phyloP scores from a whole-genome alignment of 2,797 vertebrate genomes.

The Myotis planiceps region DNA sequence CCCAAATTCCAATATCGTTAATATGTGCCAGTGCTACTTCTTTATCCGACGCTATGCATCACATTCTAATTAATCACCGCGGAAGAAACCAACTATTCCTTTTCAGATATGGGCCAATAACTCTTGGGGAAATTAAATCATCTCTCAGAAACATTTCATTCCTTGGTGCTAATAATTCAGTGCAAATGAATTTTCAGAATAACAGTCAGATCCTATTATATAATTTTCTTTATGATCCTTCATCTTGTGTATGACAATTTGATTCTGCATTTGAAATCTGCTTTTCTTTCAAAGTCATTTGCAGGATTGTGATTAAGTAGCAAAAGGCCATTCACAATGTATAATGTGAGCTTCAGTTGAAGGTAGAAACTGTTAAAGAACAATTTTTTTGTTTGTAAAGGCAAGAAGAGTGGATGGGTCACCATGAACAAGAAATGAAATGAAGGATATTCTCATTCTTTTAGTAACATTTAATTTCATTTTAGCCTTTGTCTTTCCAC shows the following conservation, averaged over 20 bases:
- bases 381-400: slow-evolving; percentile 37
- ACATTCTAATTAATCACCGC: slow-evolving; percentile 84
- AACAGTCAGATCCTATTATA: slow-evolving; percentile 76
- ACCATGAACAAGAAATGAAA: neutral
- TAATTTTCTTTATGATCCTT: slow-evolving; percentile 73
- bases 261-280: slow-evolving; percentile 69
- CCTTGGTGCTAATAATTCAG: slow-evolving; percentile 84
- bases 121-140: slow-evolving; percentile 85
- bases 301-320: slow-evolving; percentile 49
- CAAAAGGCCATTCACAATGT: slow-evolving; percentile 55
- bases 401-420: neutral
- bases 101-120: slow-evolving; percentile 82
- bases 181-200: slow-evolving; percentile 83
- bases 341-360: slow-evolving; percentile 4
- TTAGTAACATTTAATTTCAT: slow-evolving; percentile 64
- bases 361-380: slow-evolving; percentile 43
- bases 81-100: slow-evolving; percentile 78
- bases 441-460: slow-evolving; percentile 45
- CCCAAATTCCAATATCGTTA: slow-evolving; percentile 72
- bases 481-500: slow-evolving; percentile 26
- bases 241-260: slow-evolving; percentile 68
- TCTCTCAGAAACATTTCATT: slow-evolving; percentile 86
- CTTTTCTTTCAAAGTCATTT: slow-evolving; percentile 70
- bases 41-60: slow-evolving; percentile 80
- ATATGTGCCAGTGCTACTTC: slow-evolving; percentile 78